Evolutionary conservation across 37 sponge, comb jelly and placozoan genomes (phyloP).

Genomic region (Spongia lamella): DNA sequence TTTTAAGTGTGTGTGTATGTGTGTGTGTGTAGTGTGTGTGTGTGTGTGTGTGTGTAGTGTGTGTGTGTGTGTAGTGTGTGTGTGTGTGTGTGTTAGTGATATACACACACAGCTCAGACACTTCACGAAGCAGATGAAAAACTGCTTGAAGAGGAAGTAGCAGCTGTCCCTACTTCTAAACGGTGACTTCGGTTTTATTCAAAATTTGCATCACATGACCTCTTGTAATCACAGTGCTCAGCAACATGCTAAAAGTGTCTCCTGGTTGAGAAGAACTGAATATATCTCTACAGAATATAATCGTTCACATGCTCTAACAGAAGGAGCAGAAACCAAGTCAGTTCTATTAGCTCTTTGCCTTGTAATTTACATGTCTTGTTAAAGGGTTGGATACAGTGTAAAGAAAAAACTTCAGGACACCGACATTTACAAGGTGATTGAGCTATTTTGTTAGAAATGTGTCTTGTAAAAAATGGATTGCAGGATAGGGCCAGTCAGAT

Average conservation of each 20-base stretch:
- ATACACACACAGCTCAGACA: not conserved
- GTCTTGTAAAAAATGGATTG: not conserved
- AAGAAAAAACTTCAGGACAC: slow-evolving; percentile 90
- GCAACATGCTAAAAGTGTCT: slow-evolving; percentile 90
- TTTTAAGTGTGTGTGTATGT: not conserved
- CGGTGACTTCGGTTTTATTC: slow-evolving; percentile 29
- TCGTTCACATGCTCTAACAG: slow-evolving; percentile 73
- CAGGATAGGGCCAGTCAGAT: slow-evolving; percentile 97
- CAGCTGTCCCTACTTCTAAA: slow-evolving; percentile 76
- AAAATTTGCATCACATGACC: not conserved
- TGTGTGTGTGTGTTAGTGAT: no score
- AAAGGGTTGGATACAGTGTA: slow-evolving; percentile 90
- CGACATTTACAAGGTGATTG: slow-evolving; percentile 87
- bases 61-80: no score
- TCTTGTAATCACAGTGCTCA: no score
- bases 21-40: no score
- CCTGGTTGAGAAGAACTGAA: slow-evolving; percentile 95
- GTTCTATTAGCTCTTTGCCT: not conserved
- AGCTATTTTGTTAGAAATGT: not conserved
- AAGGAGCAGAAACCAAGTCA: slow-evolving; percentile 91
- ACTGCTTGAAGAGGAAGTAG: slow-evolving; percentile 89
- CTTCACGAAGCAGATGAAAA: slow-evolving; percentile 86
- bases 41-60: no score
- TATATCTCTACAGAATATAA: slow-evolving; percentile 95
- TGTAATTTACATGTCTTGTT: not conserved